Evolutionary conservation across 2,113 vertebrate species (phyloP), one percentile per base, ranked within the genome.

Genomic region (Gambusia holbrooki): DNA sequence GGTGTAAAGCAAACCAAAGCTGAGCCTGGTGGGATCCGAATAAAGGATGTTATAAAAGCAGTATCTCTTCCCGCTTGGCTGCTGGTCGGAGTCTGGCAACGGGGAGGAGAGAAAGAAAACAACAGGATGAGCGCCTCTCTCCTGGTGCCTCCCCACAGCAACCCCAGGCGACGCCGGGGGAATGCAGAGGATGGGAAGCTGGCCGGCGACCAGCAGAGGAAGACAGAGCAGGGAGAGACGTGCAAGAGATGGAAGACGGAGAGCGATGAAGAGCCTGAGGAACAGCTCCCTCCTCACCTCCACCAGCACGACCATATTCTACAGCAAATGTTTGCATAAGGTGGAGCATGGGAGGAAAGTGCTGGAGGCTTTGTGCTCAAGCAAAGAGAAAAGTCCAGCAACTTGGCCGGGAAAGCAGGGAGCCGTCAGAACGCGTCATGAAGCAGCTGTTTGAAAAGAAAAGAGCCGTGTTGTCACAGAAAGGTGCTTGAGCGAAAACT

Each of bases 291-390:
- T 19, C 62, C 69, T 67, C n/a, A 84, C 25, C 27, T 71, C 45
- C 12, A 35, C 70, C 22, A 10, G 76, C 35, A 85, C 65, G 48
- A 85, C 90, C 79, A 48, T 42, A 63, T 84, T 76, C 40, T 86
- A 82, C 84, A 85, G 62, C 64, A 81, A 91, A 93, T 92, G 86
- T 94, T 93, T 73, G 84, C 68, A 10, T 69, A 87, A 79, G 87
- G 87, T 14, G 75, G 84, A 72, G 81, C 62, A 14, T 14, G 19
- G 60, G 66, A 70, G 45, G 58, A 0, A 25, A 67, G 73, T 15
- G 37, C 35, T 45, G 35, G 2, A 66, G 64, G 33, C 42, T 19
- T 19, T 42, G 60, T 51, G 62, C 67, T 73, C 25, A 61, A 62
- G 61, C 33, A 37, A 68, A 40, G 28, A n/a, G 3, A 61, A 27